Evolutionary conservation across 2,113 vertebrate species (phyloP), one percentile per base, ranked within the genome.

Genomic region (Mellivora capensis): DNA sequence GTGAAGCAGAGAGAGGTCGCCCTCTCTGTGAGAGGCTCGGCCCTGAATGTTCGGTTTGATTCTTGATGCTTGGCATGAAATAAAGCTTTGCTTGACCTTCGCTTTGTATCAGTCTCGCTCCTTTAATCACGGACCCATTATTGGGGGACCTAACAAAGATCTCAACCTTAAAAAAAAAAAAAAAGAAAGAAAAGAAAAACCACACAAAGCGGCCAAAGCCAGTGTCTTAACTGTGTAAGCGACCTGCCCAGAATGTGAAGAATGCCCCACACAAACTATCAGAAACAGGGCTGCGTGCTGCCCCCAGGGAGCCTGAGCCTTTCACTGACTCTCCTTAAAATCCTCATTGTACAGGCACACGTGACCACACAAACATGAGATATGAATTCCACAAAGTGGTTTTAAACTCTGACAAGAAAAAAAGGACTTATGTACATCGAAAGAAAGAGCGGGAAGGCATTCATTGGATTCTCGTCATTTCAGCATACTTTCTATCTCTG

Each of bases 131-230:
- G n/a, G n/a, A n/a, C n/a, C n/a, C n/a, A n/a, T n/a, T n/a, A n/a
- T n/a, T n/a, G n/a, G n/a, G n/a, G n/a, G n/a, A n/a, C n/a, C n/a
- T n/a, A n/a, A n/a, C n/a, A n/a, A n/a, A n/a, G n/a, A n/a, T 49
- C 74, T 79, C 91, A 80, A 90, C 86, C 93, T 87, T 87, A 96
- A 85, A 82, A 52, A 52, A 49, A 52, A 52, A 97, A 90, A 94
- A 4, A 57, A 57, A 57, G 20, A 59, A 59, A 59, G 7, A 59
- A 59, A 59, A 25, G 21, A 61, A 61, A 61, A 27, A 8, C 59
- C 37, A 96, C 92, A 89, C 91, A 88, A 67, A 21, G 47, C 61
- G 7, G 42, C 37, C 80, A 34, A 69, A 29, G 92, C 44, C 77
- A 42, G 77, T 3, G 3, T 39, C 84, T 64, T 62, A 44, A 54